Percentiles rank a stretch among this genome's conserved stretches.
Conservation (phyloP, 2,888 invertebrate genomes). For the Campopleginae sp. region DNA sequence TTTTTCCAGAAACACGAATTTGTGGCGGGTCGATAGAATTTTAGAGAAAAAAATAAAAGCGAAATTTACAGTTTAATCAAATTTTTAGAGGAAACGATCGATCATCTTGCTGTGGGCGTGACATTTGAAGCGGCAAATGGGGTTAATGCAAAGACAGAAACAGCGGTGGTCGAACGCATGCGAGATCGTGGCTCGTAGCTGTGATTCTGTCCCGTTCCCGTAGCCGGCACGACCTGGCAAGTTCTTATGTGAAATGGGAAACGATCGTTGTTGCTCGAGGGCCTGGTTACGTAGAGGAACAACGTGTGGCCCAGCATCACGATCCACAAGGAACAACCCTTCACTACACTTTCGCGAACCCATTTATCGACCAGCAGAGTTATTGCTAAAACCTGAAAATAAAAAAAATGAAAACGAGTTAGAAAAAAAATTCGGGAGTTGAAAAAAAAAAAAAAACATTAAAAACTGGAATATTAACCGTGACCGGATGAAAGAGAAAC, state of each 20-base stretch:
- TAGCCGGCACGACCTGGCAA: conserved; percentile 78
- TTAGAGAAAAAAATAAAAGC: background rate
- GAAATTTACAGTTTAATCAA: background rate
- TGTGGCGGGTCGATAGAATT: background rate
- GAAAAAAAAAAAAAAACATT: conserved; percentile 57
- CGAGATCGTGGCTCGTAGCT: conserved; percentile 77
- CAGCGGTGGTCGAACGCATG: conserved; percentile 66
- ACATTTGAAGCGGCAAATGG: conserved; percentile 59
- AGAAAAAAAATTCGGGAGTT: background rate
- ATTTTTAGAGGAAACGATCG: background rate
- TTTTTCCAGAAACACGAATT: no score
- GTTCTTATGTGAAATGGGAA: conserved; percentile 82
- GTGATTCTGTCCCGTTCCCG: conserved; percentile 77
- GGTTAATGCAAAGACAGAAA: conserved; percentile 75
- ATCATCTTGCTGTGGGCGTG: conserved; percentile 44
- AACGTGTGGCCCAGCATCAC: conserved; percentile 78
- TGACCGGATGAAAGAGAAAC: conserved; percentile 80
- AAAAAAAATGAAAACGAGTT: conserved; percentile 59
- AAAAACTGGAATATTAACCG: conserved; percentile 71
- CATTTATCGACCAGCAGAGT: conserved; percentile 89
- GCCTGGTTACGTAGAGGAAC: conserved; percentile 80
- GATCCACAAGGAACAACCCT: conserved; percentile 78
- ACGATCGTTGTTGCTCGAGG: conserved; percentile 76
- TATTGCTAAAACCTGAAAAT: conserved; percentile 90
- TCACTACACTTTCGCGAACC: conserved; percentile 90